Conservation (phyloP, 2,888 invertebrate species). For the Ophioninae sp. region DNA sequence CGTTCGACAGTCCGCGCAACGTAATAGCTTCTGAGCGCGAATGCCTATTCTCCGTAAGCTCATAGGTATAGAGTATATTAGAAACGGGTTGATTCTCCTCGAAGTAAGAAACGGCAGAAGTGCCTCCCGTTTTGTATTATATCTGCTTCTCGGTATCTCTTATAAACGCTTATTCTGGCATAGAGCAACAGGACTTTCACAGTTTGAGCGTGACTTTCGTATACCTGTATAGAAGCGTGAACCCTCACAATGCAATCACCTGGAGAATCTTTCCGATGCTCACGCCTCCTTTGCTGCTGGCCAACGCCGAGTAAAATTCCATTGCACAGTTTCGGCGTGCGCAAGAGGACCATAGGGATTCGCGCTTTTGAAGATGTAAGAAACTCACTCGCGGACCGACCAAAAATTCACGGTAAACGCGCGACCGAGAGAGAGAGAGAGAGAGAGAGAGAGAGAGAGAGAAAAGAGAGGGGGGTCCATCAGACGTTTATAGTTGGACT, state of each 20-base stretch:
- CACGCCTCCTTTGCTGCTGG: conserved; percentile 36
- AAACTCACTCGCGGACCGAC: conserved; percentile 16
- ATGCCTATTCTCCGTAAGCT: conserved; percentile 7
- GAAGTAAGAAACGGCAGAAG: conserved; percentile 26
- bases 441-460: conserved; percentile 18
- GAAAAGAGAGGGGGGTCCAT: conserved; percentile 27
- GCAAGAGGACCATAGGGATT: conserved; percentile 3
- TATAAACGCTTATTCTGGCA: conserved; percentile 35
- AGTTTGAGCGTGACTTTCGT: conserved; percentile 27
- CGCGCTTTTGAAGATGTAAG: conserved; percentile 1
- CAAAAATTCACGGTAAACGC: conserved; percentile 20
- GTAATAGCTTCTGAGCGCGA: conserved; percentile 24
- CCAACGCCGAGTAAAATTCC: conserved; percentile 44
- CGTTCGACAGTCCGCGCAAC: conserved; percentile 46
- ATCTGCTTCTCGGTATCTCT: conserved; percentile 43
- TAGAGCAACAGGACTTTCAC: conserved; percentile 48
- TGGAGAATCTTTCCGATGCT: conserved; percentile 52
- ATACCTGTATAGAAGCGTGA: conserved; percentile 1
- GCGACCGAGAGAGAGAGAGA: background rate
- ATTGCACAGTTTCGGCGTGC: conserved; percentile 38
- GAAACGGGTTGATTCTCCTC: conserved; percentile 36
- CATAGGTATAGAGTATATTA: conserved; percentile 6
- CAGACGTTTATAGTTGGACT: conserved; percentile 54
- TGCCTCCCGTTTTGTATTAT: conserved; percentile 42
- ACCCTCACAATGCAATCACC: conserved; percentile 49